These are phyloP conservation scores for Papilio gigon DNA, from an alignment of 2,888 invertebrate genomes.

Conservation along the genomic window DNA sequence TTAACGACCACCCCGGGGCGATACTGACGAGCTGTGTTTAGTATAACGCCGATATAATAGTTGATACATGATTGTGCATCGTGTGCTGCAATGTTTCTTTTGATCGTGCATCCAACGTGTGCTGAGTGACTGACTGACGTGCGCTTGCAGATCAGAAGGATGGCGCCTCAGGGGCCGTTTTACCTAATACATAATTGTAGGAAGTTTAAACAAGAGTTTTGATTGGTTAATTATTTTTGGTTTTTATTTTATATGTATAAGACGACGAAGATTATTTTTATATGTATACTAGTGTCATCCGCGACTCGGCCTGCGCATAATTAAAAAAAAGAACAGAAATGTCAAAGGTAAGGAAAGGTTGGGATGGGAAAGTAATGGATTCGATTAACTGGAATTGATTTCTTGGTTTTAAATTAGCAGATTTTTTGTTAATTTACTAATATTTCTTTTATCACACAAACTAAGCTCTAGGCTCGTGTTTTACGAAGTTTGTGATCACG, in stretches of 20 bases:
- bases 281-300: too few relatives aligned
- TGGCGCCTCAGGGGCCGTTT: constrained; percentile 20
- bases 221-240: not conserved
- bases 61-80: constrained; percentile 40
- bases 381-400: constrained; percentile 59
- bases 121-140: constrained; percentile 26
- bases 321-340: too few relatives aligned
- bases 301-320: too few relatives aligned
- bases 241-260: not conserved
- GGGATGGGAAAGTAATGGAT: constrained; percentile 53
- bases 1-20: constrained; percentile 69
- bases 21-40: constrained; percentile 55
- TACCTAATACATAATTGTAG: constrained; percentile 16
- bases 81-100: constrained; percentile 43
- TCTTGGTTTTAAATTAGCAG: too few relatives aligned
- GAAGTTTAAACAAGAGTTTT: not conserved
- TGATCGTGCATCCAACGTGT: constrained; percentile 36
- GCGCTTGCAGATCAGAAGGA: constrained; percentile 16
- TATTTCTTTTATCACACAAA: too few relatives aligned
- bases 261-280: too few relatives aligned
- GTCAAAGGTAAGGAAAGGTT: constrained; percentile 43
- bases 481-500: too few relatives aligned
- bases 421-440: too few relatives aligned
- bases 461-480: too few relatives aligned
- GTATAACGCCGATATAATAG: constrained; percentile 43